Evolutionary conservation across 2,113 vertebrate genomes (phyloP).

Genomic region (human (Homo sapiens)): GRCh38 chr7:48060501-48061000

Average conservation of each 20-base stretch:
- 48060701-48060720: constrained; percentile 25
- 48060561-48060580: accelerated
- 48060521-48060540: not conserved
- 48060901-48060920: not conserved
- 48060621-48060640: not conserved
- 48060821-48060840: constrained; percentile 3
- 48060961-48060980: constrained; percentile 34
- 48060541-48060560: not conserved
- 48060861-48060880: constrained; percentile 20
- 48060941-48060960: not conserved
- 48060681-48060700: not conserved
- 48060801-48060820: constrained; percentile 23
- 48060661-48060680: not conserved
- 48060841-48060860: not conserved
- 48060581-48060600: not conserved
- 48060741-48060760: constrained; percentile 40
- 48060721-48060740: not conserved
- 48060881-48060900: not conserved
- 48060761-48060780: constrained; percentile 38
- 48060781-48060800: not conserved
- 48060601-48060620: not conserved
- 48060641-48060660: not conserved
- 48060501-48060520: not conserved
- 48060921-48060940: not conserved
- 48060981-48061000: not conserved